Conservation (phyloP, 1,140 invertebrate species). For the Diachasma alloeum region DNA sequence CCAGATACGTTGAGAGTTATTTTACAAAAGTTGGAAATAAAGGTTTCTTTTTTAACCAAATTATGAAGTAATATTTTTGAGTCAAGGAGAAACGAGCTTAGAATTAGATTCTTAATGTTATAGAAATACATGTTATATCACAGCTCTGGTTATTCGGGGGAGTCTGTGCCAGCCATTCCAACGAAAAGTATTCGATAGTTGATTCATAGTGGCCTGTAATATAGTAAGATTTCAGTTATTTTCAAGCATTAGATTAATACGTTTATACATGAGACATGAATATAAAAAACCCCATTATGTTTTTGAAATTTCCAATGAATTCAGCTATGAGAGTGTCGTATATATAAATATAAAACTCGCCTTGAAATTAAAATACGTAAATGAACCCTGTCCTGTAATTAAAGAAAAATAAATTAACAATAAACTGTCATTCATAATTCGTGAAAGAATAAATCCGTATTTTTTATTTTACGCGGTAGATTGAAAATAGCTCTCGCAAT, state of each 20-base stretch:
- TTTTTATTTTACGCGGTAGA: background rate
- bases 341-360: conserved; percentile 28
- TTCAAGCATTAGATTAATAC: conserved; percentile 3
- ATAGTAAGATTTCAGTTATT: conserved; percentile 20
- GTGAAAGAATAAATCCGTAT: background rate
- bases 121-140: background rate
- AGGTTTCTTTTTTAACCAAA: background rate
- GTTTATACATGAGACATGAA: background rate
- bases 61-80: conserved; percentile 1
- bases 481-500: background rate
- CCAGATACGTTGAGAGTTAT: background rate
- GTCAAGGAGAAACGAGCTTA: background rate
- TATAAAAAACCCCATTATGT: conserved; percentile 4
- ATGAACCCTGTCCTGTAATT: background rate
- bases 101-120: background rate
- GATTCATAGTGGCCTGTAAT: conserved; percentile 34
- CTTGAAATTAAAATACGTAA: conserved; percentile 30
- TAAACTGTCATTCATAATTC: conserved; percentile 23
- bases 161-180: conserved; percentile 21
- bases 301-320: background rate
- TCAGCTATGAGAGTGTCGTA: background rate
- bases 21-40: background rate
- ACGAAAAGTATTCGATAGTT: conserved; percentile 29
- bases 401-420: conserved; percentile 11
- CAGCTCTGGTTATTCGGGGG: background rate